Evolutionary conservation across 2,797 vertebrate species (phyloP).

Genomic region (Megaceryle alcyon): DNA sequence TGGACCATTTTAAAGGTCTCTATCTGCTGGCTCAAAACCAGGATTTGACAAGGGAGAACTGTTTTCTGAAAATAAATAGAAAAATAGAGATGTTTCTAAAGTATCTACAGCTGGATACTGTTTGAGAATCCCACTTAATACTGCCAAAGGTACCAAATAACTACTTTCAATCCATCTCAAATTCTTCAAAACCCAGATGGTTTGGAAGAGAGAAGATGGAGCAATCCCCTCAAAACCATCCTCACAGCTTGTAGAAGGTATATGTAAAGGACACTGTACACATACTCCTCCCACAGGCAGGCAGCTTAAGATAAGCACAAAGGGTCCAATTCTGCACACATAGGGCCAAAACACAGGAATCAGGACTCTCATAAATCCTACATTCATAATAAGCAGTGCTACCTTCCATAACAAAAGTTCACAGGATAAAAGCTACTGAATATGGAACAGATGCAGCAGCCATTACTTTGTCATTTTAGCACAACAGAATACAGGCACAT

Average conservation of each 20-base stretch:
- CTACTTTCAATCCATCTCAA: background rate
- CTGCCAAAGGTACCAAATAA: background rate
- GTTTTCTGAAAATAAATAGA: background rate
- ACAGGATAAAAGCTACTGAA: background rate
- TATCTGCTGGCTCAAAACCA: background rate
- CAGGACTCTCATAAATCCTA: background rate
- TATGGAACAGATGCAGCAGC: background rate
- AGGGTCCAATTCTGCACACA: background rate
- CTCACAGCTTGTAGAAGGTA: background rate
- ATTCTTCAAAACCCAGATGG: background rate
- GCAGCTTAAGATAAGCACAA: background rate
- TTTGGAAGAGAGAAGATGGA: background rate
- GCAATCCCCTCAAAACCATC: background rate
- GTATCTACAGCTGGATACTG: background rate
- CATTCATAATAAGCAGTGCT: background rate
- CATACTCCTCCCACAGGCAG: background rate
- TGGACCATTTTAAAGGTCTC: background rate
- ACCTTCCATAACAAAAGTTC: background rate
- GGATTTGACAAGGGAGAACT: background rate
- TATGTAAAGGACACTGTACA: background rate
- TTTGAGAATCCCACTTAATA: background rate
- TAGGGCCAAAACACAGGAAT: background rate
- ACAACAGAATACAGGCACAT: background rate
- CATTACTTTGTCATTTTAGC: background rate
- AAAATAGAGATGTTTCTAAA: background rate